Evolutionary conservation across 2,113 vertebrate species (phyloP).

Genomic region (Entomyzon cyanotis): DNA sequence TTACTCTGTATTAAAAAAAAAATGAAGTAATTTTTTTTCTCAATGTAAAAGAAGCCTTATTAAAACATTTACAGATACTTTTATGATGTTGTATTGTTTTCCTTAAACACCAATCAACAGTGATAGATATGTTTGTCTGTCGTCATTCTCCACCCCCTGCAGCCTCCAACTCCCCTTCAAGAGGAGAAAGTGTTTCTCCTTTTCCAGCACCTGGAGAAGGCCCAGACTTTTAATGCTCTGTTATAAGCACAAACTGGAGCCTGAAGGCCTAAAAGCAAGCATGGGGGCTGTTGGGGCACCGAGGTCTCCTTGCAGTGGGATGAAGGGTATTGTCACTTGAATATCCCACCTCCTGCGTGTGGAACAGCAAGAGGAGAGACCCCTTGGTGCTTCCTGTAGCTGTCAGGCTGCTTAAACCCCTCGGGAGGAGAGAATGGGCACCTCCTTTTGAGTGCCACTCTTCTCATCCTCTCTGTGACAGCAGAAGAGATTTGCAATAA

Average conservation of each 20-base stretch:
- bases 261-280: not conserved
- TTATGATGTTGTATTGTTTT: not conserved
- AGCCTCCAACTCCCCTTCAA: not conserved
- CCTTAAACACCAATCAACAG: not conserved
- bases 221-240: not conserved
- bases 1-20: not conserved
- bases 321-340: not conserved
- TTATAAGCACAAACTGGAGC: not conserved
- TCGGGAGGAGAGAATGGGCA: not conserved
- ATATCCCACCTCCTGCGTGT: not conserved
- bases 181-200: not conserved
- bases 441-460: not conserved
- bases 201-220: not conserved
- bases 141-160: not conserved
- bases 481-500: fast-evolving
- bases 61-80: constrained; percentile 42
- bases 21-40: not conserved
- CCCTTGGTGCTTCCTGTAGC: fast-evolving
- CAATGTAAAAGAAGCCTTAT: not conserved
- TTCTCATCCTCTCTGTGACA: not conserved
- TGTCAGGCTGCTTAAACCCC: not conserved
- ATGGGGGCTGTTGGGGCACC: not conserved
- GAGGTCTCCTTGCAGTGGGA: not conserved
- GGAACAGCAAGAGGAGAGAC: not conserved
- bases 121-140: not conserved